These are phyloP conservation scores for Ditylenchus dipsaci DNA, from an alignment of 1,140 invertebrate genomes.

Conservation along the genomic window DNA sequence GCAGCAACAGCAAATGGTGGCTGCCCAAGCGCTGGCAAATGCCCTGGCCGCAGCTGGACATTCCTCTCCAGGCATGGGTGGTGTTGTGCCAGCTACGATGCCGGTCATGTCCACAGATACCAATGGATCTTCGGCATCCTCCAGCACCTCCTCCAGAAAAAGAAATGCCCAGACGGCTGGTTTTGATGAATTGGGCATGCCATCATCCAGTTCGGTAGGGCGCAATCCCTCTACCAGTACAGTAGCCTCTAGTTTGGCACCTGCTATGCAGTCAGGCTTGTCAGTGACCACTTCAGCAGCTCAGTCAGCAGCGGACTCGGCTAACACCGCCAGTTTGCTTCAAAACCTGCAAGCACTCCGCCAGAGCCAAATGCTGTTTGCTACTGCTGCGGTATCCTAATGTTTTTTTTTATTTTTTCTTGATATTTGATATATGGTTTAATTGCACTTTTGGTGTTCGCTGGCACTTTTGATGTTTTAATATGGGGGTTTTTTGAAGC, in stretches of 20 bases:
- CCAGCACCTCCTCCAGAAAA: slow-evolving; percentile 4
- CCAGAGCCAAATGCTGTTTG: slow-evolving; percentile 8
- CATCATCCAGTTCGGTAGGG: not conserved
- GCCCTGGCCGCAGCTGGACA: slow-evolving; percentile 3
- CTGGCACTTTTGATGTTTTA: too few relatives aligned
- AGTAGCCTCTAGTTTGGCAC: not conserved
- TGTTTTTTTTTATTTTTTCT: not conserved
- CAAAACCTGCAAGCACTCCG: not conserved
- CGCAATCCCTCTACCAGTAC: not conserved
- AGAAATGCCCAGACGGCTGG: slow-evolving; percentile 15
- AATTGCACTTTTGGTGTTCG: too few relatives aligned
- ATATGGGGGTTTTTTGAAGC: too few relatives aligned
- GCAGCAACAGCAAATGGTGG: slow-evolving; percentile 27
- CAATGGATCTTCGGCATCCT: not conserved
- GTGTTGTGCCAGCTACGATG: not conserved
- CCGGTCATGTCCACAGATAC: not conserved
- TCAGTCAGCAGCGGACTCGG: not conserved
- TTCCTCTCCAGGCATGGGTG: not conserved
- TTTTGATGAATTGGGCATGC: slow-evolving; percentile 4
- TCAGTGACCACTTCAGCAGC: not conserved
- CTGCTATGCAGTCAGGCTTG: slow-evolving; percentile 1
- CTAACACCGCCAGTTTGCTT: not conserved
- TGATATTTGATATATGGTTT: not conserved
- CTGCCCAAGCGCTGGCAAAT: not conserved
- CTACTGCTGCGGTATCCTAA: slow-evolving; percentile 12